These are phyloP conservation scores for Lagorchestes hirsutus DNA, from an alignment of 2,797 vertebrate genomes.

Conservation along the genomic window DNA sequence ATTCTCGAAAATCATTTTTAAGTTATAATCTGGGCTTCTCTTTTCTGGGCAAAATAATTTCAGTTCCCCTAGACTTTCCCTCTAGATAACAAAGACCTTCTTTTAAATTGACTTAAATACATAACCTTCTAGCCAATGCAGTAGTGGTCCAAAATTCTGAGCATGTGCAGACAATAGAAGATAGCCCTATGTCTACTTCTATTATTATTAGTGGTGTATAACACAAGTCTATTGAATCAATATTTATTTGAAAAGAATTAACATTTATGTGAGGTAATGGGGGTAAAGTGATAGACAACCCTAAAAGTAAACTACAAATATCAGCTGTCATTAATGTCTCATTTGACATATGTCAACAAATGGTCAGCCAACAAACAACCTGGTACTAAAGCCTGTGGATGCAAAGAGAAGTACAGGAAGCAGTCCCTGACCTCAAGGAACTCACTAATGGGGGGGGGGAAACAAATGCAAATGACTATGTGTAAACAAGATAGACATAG, in stretches of 20 bases:
- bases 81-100: neutral
- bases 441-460: neutral
- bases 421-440: neutral
- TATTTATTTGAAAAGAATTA: neutral
- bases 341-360: neutral
- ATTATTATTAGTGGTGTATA: neutral
- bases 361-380: neutral
- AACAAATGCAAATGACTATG: neutral
- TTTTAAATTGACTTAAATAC: neutral
- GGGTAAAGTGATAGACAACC: too few relatives aligned
- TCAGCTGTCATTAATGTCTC: neutral
- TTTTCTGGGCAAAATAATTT: neutral
- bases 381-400: neutral
- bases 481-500: neutral
- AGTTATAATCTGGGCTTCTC: neutral
- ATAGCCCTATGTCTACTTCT: neutral
- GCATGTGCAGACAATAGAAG: neutral
- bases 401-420: neutral
- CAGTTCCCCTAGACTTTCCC: neutral
- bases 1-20: neutral
- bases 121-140: neutral
- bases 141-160: neutral
- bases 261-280: neutral
- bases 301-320: neutral
- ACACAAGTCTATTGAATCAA: neutral